phyloP scores from a whole-genome alignment of 2,888 invertebrate species.

The Pheosia gnoma region DNA sequence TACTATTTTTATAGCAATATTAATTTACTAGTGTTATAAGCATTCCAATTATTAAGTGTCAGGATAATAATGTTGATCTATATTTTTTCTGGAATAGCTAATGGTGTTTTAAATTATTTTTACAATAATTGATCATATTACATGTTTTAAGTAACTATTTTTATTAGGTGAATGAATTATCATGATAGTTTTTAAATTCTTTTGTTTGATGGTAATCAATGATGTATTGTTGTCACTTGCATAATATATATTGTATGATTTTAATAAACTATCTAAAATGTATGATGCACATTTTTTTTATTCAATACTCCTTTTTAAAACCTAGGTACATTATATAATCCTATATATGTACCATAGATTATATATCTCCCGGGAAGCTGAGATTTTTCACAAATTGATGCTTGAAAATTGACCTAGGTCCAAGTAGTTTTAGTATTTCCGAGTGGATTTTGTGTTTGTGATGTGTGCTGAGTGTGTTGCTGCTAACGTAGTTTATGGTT shows the following conservation, averaged over 20 bases:
- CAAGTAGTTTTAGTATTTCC: conserved; percentile 37
- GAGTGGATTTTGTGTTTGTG: conserved; percentile 44
- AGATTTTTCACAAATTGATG: conserved; percentile 50
- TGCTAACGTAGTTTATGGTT: conserved; percentile 55
- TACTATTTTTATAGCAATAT: conserved; percentile 24
- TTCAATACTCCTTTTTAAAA: conserved; percentile 31
- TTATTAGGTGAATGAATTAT: neutral
- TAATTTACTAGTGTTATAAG: conserved; percentile 40
- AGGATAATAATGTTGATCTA: conserved; percentile 8
- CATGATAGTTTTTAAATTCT: neutral
- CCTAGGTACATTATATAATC: conserved; percentile 18
- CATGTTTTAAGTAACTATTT: neutral
- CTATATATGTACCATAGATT: conserved; percentile 10
- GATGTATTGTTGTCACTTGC: conserved; percentile 28
- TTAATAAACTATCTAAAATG: conserved; percentile 57
- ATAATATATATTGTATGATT: conserved; percentile 36
- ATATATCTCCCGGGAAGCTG: conserved; percentile 65
- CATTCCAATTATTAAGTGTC: conserved; percentile 33
- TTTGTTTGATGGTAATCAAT: conserved; percentile 4
- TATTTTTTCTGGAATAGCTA: neutral
- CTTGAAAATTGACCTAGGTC: conserved; percentile 6
- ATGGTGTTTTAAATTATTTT: no score
- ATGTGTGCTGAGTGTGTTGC: conserved; percentile 36
- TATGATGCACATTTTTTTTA: conserved; percentile 42
- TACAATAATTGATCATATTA: no score